Evolutionary conservation across 2,797 vertebrate species (phyloP), one percentile per base, ranked within the genome.

Genomic region (Protosalanx chinensis): DNA sequence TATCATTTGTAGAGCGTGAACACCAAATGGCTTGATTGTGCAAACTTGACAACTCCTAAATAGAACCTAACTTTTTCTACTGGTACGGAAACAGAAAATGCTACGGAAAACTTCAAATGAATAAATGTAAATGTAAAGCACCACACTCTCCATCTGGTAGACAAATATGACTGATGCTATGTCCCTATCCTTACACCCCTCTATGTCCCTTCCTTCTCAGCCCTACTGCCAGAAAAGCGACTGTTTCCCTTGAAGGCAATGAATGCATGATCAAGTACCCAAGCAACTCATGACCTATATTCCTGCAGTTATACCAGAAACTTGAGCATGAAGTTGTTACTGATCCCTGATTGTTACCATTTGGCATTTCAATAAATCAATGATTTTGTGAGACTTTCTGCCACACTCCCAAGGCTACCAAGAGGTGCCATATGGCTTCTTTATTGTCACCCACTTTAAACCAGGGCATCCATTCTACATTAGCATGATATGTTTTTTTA

Each of bases 321-420:
- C 72, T 12, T 5, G 59, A 63, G 72, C 41, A 46, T 64, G 57
- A 71, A 60, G 56, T 69, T 64, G 71, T 64, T 32, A 7, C 69
- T 37, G 46, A 67, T 23, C 59, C 29, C 8, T n/a, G 41, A 27
- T 51, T 68, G 70, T 66, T 13, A 53, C 70, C 73, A 71, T 73
- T 56, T 67, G 72, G 76, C 35, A 56, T 67, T 71, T 68, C 61
- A 77, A 77, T 74, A 63, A 74, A 71, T 67, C 68, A 77, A 58
- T 59, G 64, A 18, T 61, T 71, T 74, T 20, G n/a, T 67, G 35
- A 3, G 35, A 57, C 49, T 69, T 62, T 71, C 68, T 71, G 57
- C 29, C 33, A 16, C 16, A 35, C 15, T 57, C 67, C 71, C 23
- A 20, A n/a, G 51, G 63, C 35, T 20, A 35, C 29, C 7, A 29